These are phyloP conservation scores for Microcaecilia unicolor DNA, from an alignment of 2,797 vertebrate genomes.

Conservation along the genomic window DNA sequence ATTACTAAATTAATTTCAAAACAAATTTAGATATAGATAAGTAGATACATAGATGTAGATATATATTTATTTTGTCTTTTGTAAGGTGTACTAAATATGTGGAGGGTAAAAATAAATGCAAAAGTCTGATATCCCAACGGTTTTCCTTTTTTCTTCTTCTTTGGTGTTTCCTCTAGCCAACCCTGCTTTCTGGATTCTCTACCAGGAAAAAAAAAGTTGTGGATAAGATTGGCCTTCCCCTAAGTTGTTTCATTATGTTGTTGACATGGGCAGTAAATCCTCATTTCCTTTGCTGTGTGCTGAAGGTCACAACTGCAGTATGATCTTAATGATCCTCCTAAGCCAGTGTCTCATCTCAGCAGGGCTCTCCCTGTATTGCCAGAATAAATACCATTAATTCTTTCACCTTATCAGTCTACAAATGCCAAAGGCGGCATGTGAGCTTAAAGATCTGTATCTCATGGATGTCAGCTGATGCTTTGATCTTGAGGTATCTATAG, in stretches of 20 bases:
- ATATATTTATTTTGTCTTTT: too few species aligned
- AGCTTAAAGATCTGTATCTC: slow-evolving; percentile 20
- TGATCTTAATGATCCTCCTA: slow-evolving; percentile 31
- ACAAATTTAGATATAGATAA: too few species aligned
- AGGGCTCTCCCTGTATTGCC: slow-evolving; percentile 10
- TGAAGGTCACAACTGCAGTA: slow-evolving; percentile 40
- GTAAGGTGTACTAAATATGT: not conserved
- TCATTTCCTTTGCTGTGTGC: slow-evolving; percentile 36
- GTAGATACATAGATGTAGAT: too few species aligned
- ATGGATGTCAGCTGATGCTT: slow-evolving; percentile 4
- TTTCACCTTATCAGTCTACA: slow-evolving; percentile 17
- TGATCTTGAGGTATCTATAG: not conserved
- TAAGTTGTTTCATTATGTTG: slow-evolving; percentile 39
- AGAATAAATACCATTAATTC: slow-evolving; percentile 9
- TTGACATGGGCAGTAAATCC: slow-evolving; percentile 43
- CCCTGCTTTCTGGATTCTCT: slow-evolving; percentile 11
- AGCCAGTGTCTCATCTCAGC: slow-evolving; percentile 31
- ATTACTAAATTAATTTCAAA: too few species aligned
- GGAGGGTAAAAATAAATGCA: not conserved
- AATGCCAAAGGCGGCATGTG: slow-evolving; percentile 3
- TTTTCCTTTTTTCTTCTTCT: slow-evolving; percentile 15
- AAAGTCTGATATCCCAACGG: not conserved
- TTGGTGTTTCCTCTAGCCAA: not conserved
- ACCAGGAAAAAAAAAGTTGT: slow-evolving; percentile 26
- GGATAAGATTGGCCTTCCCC: slow-evolving; percentile 30